Conservation (phyloP, 2,888 invertebrate genomes). For the Eupithecia subfuscata region DNA sequence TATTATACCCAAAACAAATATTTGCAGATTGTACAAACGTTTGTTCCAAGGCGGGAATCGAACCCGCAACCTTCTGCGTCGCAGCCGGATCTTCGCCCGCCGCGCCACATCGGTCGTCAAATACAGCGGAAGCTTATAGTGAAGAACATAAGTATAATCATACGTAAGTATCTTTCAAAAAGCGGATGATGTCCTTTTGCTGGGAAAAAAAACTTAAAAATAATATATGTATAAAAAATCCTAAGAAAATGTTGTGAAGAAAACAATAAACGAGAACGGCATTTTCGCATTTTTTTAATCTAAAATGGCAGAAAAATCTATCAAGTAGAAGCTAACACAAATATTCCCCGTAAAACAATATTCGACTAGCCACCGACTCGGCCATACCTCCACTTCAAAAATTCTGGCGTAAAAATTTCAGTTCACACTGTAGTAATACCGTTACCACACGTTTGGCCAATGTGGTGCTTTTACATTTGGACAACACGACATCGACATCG, state of each 20-base stretch:
- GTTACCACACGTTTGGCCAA: constrained; percentile 31
- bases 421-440: constrained; percentile 31
- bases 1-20: too few relatives aligned
- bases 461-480: neutral
- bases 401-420: constrained; percentile 31
- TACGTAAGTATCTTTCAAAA: too few relatives aligned
- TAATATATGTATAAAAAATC: neutral
- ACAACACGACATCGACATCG: neutral
- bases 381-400: constrained; percentile 24
- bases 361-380: constrained; percentile 14
- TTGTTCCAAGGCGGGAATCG: too few relatives aligned
- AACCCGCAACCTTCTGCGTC: too few relatives aligned
- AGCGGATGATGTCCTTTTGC: neutral
- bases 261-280: neutral
- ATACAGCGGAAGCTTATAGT: too few relatives aligned
- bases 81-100: too few relatives aligned
- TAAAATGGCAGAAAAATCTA: neutral
- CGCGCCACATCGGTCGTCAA: too few relatives aligned
- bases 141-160: too few relatives aligned
- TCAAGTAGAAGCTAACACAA: neutral
- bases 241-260: neutral
- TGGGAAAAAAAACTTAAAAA: neutral
- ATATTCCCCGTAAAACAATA: neutral
- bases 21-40: too few relatives aligned
- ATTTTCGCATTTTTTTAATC: neutral